phyloP scores from a whole-genome alignment of 2,888 invertebrate species.

The Sphaerophoria rueppellii region DNA sequence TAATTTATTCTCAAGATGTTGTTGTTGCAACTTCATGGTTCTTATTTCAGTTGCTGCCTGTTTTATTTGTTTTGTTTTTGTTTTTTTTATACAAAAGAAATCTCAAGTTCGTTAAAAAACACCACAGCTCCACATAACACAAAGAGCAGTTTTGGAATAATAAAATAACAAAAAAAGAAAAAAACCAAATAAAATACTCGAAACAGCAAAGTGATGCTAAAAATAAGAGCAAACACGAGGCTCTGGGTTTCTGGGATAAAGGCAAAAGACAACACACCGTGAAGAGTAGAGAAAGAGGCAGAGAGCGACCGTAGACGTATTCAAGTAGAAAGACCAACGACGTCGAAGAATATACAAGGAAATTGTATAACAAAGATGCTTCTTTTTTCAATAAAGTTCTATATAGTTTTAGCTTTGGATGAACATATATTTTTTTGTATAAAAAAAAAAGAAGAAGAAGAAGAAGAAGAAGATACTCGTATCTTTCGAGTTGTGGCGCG shows the following conservation, averaged over 20 bases:
- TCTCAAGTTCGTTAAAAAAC: slow-evolving; percentile 68
- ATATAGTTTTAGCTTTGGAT: too few relatives aligned
- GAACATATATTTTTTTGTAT: too few relatives aligned
- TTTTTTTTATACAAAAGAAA: slow-evolving; percentile 65
- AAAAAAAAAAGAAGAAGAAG: too few relatives aligned
- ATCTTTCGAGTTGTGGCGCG: slow-evolving; percentile 23
- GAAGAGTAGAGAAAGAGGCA: not conserved
- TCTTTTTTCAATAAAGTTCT: not conserved
- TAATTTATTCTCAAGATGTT: slow-evolving; percentile 70
- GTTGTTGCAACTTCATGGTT: slow-evolving; percentile 31
- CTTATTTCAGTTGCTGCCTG: slow-evolving; percentile 31
- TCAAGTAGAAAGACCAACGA: not conserved
- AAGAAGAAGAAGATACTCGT: not conserved
- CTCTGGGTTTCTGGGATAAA: slow-evolving; percentile 5
- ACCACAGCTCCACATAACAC: slow-evolving; percentile 16
- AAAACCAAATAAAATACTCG: slow-evolving; percentile 28
- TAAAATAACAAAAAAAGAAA: not conserved
- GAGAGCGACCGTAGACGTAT: too few relatives aligned
- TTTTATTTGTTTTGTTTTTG: slow-evolving; percentile 34
- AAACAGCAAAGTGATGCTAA: slow-evolving; percentile 66
- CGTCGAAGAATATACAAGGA: not conserved
- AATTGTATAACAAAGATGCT: slow-evolving; percentile 44
- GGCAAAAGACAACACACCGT: slow-evolving; percentile 8
- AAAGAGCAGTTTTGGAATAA: not conserved
- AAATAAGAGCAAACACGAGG: slow-evolving; percentile 65